Evolutionary conservation across 2,888 invertebrate genomes (phyloP), one percentile per base, ranked within the genome.

Genomic region (Argynnis bischoffii): DNA sequence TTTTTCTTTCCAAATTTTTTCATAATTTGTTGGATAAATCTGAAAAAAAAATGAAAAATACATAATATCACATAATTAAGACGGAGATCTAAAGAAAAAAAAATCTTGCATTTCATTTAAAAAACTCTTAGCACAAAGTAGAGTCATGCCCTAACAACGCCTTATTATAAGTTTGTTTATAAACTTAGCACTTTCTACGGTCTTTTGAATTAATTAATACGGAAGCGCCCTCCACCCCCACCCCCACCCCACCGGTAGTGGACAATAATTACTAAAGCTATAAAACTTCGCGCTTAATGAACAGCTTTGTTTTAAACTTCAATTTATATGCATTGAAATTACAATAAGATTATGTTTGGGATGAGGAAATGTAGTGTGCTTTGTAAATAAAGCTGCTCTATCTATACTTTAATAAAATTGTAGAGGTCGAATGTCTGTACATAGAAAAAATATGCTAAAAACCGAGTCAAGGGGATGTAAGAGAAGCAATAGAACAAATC

Each of bases 121-220:
- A 48, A 48, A 13, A 8, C 6, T 13, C 13, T 31, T 0, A 48
- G 5, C 26, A 21, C 2, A 59, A n/a, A 16, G 16, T 48, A 48
- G 48, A 59, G 26, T 16, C 48, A 48, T 48, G 16, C 59, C 31
- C n/a, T 59, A 48, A 48, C 6, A 16, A 41, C 56, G 57, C 35
- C 56, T 61, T 53, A 64, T 61, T 57, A 70, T 48, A 64, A 70
- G 56, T 67, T 63, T 67, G 67, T 65, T 67, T 67, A 70, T 64
- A 64, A 68, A 68, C 68, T 68, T 55, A 13, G 57, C 60, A 68
- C 59, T 64, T 64, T 64, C 35, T 14, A 47, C 64, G 64, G 50
- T 64, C 56, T 55, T 64, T 50, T 51, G 60, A 64, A 64, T 64
- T 64, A 68, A 68, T 68, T 55, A 64, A 68, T 21, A 55, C 50